These are phyloP conservation scores for Arion vulgaris DNA, from an alignment of 1,140 invertebrate species.

Conservation along the genomic window DNA sequence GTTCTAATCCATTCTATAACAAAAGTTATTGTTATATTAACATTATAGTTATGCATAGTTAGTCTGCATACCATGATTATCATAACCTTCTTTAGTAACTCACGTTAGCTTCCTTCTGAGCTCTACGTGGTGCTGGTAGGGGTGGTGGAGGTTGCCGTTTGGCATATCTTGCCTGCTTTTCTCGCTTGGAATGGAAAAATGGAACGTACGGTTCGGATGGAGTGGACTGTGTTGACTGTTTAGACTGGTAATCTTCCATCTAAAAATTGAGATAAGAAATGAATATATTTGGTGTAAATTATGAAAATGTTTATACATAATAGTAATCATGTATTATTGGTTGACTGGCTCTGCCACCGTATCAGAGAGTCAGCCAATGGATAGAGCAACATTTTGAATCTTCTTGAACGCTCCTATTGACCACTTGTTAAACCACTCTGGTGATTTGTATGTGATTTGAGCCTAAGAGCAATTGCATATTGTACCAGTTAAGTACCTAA, in stretches of 20 bases:
- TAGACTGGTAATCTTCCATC: conserved; percentile 34
- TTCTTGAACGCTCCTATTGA: too few relatives aligned
- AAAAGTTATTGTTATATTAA: too few relatives aligned
- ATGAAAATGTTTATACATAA: not conserved
- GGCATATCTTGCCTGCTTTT: conserved; percentile 33
- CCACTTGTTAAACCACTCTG: too few relatives aligned
- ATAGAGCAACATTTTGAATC: too few relatives aligned
- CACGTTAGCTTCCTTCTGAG: conserved; percentile 31
- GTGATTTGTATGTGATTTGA: too few relatives aligned
- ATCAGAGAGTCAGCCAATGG: too few relatives aligned
- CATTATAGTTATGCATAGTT: too few relatives aligned
- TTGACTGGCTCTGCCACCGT: too few relatives aligned
- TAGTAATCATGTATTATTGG: not conserved
- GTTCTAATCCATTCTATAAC: too few relatives aligned
- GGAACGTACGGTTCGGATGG: conserved; percentile 58
- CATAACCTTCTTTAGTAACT: conserved; percentile 57
- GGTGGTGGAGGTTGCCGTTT: conserved; percentile 46
- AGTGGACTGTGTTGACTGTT: conserved; percentile 18
- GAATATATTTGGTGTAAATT: not conserved
- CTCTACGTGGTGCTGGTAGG: conserved; percentile 41
- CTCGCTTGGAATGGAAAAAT: conserved; percentile 50
- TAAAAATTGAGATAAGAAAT: not conserved
- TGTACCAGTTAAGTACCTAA: too few relatives aligned
- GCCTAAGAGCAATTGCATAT: too few relatives aligned
- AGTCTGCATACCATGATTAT: conserved; percentile 66